Base-by-base conservation (phyloP, 2,888 invertebrate species). In the Leptopilina myrica region DNA sequence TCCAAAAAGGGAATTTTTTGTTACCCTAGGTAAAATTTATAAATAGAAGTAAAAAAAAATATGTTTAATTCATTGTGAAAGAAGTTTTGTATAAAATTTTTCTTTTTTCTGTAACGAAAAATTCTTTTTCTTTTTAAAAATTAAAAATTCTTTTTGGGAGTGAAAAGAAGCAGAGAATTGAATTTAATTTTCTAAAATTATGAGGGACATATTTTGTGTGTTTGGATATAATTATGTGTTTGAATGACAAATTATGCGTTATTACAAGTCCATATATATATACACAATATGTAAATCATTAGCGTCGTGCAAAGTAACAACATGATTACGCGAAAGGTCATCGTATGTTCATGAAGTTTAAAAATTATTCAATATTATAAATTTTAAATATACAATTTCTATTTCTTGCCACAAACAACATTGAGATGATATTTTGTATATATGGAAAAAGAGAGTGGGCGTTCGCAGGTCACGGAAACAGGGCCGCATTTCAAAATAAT, bases 391-490 rank as follows among this genome's bases (percentile, higher is more conserved):
- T 43, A 43, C 33, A 56, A 53, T 56, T 73, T 56, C 73, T 73
- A 73, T 73, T 56, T 73, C 73, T 73, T 73, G 33, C 56, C 73
- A n/a, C n/a, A 11, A 73, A 33, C 33, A 33, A 33, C 33, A 73
- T 73, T 26, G 56, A 73, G 73, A 73, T 73, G 40, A 73, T 73
- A 56, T 73, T 73, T 73, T 73, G 73, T 73, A 56, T 69, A 59
- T 73, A 59, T 73, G 33, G 56, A 73, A 59, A 73, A 53, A 79
- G 77, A 64, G 83, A 84, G 86, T 87, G 85, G 86, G 85, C 85
- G 85, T 82, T 81, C 62, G 15, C 83, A 83, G 84, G 85, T 84
- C 87, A 85, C 79, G 85, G 85, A 82, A 84, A 85, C 84, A 85
- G 85, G 85, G 84, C 83, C 85, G 84, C 84, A 79, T 78, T 8